Conservation (phyloP, 1,140 invertebrate genomes). For the Trigoniulus corallinus region DNA sequence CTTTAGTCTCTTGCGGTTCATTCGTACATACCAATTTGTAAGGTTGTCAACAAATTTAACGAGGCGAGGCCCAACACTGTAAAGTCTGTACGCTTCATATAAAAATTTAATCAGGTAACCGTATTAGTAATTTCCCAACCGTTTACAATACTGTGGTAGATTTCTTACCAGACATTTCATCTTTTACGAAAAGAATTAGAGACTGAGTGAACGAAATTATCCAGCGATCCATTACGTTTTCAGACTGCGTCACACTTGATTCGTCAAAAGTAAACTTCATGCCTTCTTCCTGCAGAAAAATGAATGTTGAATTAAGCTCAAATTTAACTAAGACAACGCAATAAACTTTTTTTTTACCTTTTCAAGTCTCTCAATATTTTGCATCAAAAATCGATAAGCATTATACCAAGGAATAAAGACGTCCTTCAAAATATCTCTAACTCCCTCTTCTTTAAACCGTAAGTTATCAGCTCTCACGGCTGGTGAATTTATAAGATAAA, state of each 20-base stretch:
- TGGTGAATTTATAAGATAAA: conserved; percentile 97
- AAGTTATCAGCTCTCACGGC: conserved; percentile 94
- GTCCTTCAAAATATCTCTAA: conserved; percentile 90
- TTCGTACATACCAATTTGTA: conserved; percentile 96
- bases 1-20: conserved; percentile 84
- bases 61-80: conserved; percentile 83
- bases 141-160: background rate
- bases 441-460: conserved; percentile 92
- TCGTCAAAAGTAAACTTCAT: conserved; percentile 29
- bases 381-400: conserved; percentile 87
- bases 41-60: conserved; percentile 94
- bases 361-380: conserved; percentile 73
- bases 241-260: conserved; percentile 16
- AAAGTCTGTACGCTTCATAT: conserved; percentile 62
- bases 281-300: conserved; percentile 35
- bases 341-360: too few relatives aligned
- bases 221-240: conserved; percentile 95
- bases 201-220: conserved; percentile 92
- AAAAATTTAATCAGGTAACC: background rate
- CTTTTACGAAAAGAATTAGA: conserved; percentile 66
- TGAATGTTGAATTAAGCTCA: conserved; percentile 4
- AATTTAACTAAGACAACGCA: conserved; percentile 31
- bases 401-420: conserved; percentile 99
- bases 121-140: conserved; percentile 1
- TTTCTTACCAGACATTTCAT: conserved; percentile 62